A percentile compares a stretch with the other conserved stretches of the same genome.
phyloP scores from a whole-genome alignment of 2,113 vertebrate genomes.

The Nesoenas mayeri region DNA sequence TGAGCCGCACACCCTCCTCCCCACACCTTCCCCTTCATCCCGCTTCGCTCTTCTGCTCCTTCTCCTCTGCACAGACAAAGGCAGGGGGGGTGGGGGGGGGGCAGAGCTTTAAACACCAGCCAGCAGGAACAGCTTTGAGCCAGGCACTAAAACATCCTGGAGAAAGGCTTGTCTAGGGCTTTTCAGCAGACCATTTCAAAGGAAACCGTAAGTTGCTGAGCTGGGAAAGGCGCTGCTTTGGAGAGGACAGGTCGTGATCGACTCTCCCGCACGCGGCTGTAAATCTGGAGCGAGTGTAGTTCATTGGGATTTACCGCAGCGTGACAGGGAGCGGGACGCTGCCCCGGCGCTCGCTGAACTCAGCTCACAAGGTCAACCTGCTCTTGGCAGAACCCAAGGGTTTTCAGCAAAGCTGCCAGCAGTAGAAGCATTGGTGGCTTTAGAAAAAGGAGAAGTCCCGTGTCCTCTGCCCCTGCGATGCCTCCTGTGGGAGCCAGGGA shows the following conservation, averaged over 20 bases:
- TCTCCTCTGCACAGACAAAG: background rate
- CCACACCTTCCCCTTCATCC: background rate
- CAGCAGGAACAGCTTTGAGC: background rate
- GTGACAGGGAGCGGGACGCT: background rate
- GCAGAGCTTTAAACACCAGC: background rate
- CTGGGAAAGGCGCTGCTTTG: background rate
- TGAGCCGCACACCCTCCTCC: background rate
- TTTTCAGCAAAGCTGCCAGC: background rate
- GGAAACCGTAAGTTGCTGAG: background rate
- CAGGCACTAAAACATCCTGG: background rate
- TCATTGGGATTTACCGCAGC: background rate
- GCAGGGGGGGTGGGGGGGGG: background rate
- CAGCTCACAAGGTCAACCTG: background rate
- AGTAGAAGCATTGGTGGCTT: fast-evolving
- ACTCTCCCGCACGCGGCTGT: background rate
- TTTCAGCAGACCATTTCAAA: background rate
- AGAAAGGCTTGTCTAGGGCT: background rate
- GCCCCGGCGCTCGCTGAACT: background rate
- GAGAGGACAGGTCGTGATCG: background rate
- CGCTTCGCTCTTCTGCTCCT: background rate
- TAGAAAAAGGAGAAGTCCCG: background rate
- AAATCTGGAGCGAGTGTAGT: background rate
- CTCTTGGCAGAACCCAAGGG: background rate
- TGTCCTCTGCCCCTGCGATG: background rate
- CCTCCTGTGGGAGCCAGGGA: background rate